A percentile compares a stretch with the other conserved stretches of the same genome.
Conservation (phyloP, 1,140 invertebrate genomes). For the Euborellia annulipes region DNA sequence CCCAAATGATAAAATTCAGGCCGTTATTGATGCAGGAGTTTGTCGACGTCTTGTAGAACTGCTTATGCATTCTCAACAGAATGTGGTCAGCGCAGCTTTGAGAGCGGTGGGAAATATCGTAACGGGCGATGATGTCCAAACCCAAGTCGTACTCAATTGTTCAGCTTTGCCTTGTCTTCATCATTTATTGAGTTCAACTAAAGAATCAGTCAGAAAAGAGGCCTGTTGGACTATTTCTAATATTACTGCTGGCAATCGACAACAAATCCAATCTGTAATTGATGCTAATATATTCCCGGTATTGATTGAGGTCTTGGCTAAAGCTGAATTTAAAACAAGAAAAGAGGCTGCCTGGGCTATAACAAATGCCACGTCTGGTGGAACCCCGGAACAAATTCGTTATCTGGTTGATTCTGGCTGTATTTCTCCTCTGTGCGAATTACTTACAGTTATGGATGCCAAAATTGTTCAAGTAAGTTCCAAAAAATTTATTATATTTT, state of each 20-base stretch:
- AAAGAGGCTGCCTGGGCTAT: conserved; percentile 98
- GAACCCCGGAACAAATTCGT: conserved; percentile 82
- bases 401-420: conserved; percentile 48
- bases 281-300: conserved; percentile 90
- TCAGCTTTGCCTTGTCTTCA: conserved; percentile 72
- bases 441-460: conserved; percentile 82
- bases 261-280: conserved; percentile 91
- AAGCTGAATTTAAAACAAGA: conserved; percentile 89
- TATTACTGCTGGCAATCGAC: conserved; percentile 89
- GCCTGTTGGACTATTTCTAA: conserved; percentile 98
- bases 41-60: conserved; percentile 87
- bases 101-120: conserved; percentile 96
- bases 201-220: conserved; percentile 86
- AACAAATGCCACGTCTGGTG: conserved; percentile 92
- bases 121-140: conserved; percentile 93
- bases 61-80: conserved; percentile 76
- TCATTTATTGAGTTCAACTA: conserved; percentile 58
- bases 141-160: conserved; percentile 86
- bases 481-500: too few species aligned
- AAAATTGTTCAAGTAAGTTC: conserved; percentile 84
- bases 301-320: conserved; percentile 77
- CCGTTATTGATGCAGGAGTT: conserved; percentile 92
- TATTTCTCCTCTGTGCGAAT: conserved; percentile 87
- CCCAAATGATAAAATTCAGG: conserved; percentile 95
- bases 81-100: conserved; percentile 87